Percentiles rank a stretch among this genome's conserved stretches.
Conservation (phyloP, 2,888 invertebrate genomes). For the Drosophila buzzatii region DNA sequence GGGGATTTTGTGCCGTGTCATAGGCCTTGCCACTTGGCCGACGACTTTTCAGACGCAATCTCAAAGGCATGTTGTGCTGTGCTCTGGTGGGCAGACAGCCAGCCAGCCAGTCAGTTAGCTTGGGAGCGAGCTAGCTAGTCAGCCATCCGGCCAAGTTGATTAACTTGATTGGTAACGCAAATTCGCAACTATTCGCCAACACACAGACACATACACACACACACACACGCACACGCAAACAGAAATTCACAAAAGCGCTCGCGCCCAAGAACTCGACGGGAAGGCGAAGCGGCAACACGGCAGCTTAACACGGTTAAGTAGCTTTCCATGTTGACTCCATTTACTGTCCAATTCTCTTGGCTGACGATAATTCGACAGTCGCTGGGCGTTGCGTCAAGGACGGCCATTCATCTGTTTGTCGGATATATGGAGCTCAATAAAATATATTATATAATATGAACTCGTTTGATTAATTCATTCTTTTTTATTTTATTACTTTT, state of each 20-base stretch:
- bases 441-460: slow-evolving; percentile 11
- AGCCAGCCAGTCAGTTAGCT: slow-evolving; percentile 50
- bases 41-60: slow-evolving; percentile 49
- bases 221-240: slow-evolving; percentile 15
- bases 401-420: slow-evolving; percentile 68
- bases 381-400: slow-evolving; percentile 78
- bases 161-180: slow-evolving; percentile 82
- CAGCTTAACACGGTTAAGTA: slow-evolving; percentile 70
- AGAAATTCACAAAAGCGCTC: neutral
- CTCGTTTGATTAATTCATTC: slow-evolving; percentile 47
- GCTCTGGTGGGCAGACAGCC: slow-evolving; percentile 68
- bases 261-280: slow-evolving; percentile 55
- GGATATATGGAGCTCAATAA: slow-evolving; percentile 14
- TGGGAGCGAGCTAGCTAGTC: slow-evolving; percentile 39
- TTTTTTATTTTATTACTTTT: neutral
- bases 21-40: slow-evolving; percentile 52
- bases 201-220: slow-evolving; percentile 60
- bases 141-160: slow-evolving; percentile 77
- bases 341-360: slow-evolving; percentile 61
- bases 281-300: slow-evolving; percentile 33
- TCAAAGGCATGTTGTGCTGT: slow-evolving; percentile 63
- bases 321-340: slow-evolving; percentile 74
- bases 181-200: slow-evolving; percentile 72
- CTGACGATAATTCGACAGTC: slow-evolving; percentile 59
- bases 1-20: slow-evolving; percentile 58